These are phyloP conservation scores for Acrocephalus arundinaceus DNA, from an alignment of 2,113 vertebrate genomes.

Conservation along the genomic window DNA sequence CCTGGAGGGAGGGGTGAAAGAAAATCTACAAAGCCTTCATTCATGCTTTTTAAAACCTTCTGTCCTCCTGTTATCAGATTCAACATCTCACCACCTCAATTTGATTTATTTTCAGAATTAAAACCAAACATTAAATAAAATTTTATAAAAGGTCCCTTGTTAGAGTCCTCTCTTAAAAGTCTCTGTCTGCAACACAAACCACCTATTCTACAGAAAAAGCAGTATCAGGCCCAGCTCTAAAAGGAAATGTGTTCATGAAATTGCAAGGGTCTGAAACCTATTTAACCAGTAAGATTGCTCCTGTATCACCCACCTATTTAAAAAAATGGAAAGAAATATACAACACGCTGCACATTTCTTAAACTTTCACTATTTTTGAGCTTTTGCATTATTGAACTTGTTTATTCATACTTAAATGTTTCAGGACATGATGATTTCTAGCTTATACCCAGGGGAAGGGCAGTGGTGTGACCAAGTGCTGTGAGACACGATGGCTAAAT, in stretches of 20 bases:
- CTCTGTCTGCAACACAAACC: neutral
- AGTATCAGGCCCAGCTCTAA: neutral
- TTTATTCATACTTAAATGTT: neutral
- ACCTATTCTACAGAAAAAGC: neutral
- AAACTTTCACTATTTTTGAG: neutral
- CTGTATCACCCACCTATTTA: neutral
- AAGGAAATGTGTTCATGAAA: neutral
- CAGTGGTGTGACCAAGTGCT: neutral
- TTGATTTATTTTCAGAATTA: neutral
- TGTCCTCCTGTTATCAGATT: neutral
- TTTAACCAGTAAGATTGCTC: neutral
- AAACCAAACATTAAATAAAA: conserved; percentile 12
- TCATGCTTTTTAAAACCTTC: neutral
- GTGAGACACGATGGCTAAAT: neutral
- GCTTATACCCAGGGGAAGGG: neutral
- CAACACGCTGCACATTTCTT: neutral
- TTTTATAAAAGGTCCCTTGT: neutral
- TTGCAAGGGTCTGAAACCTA: neutral
- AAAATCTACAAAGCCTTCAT: conserved; percentile 12
- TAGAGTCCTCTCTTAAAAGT: neutral
- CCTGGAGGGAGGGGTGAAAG: neutral
- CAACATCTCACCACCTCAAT: neutral
- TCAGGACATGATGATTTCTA: conserved; percentile 16
- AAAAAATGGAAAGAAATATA: neutral
- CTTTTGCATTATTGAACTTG: conserved; percentile 1